Evolutionary conservation across 2,888 invertebrate species (phyloP), one percentile per base, ranked within the genome.

Genomic region (Erebia palarica): DNA sequence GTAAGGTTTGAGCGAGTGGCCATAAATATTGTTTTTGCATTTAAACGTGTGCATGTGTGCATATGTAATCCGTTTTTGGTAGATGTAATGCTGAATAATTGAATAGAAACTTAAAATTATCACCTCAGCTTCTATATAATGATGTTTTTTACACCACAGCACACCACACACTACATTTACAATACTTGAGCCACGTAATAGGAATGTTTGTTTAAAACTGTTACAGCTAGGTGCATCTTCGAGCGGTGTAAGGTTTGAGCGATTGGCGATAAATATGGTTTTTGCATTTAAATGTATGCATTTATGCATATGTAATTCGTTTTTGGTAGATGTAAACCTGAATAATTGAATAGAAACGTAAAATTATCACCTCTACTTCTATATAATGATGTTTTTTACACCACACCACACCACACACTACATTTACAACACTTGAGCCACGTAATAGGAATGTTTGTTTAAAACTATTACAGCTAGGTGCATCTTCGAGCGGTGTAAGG

Each of bases 171-270:
- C 21, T 3, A 51, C 7, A 51, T n/a, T 51, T n/a, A 21, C 65
- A 69, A 64, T 49, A 67, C 79, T 75, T 75, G 77, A 73, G 61
- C 70, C 61, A 66, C 67, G 76, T 87, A 87, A 87, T 86, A 83
- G 79, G 80, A 82, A 86, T 91, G 91, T 91, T 92, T 92, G 91
- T 91, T 90, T 91, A 88, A 90, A 86, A 87, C 86, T 89, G 86
- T 88, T 87, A 87, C 78, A 75, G 80, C 81, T 80, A 80, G 78
- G 79, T 75, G 78, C 75, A 68, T 73, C 70, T 61, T 57, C 21
- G 59, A 66, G 49, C 81, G 82, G 85, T 71, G 1, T 27, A 80
- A 83, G 75, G 73, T n/a, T 76, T 16, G 68, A 78, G 55, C 9
- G 5, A 14, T 7, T 51, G 8, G 68, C 57, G 65, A 27, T 16